Percentiles rank a stretch among this genome's conserved stretches.
These are phyloP conservation scores for Polyommatus iphigenia DNA, from an alignment of 2,888 invertebrate species.

Conservation along the genomic window DNA sequence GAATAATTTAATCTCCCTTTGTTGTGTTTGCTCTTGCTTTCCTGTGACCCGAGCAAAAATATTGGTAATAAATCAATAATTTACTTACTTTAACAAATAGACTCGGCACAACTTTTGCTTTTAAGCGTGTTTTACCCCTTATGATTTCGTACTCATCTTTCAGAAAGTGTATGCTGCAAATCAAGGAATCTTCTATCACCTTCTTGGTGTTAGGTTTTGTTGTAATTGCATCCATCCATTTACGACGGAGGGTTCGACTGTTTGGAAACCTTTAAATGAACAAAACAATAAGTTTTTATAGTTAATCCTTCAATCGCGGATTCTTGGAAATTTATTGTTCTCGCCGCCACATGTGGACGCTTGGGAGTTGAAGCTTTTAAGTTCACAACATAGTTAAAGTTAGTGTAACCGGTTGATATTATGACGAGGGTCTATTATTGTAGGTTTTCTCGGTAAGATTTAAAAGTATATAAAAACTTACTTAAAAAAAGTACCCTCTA, in stretches of 20 bases:
- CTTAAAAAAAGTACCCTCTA: constrained; percentile 54
- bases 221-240: constrained; percentile 58
- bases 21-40: too few relatives aligned
- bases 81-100: constrained; percentile 45
- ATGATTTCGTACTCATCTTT: constrained; percentile 52
- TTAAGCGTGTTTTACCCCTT: constrained; percentile 57
- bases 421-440: too few relatives aligned
- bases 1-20: background rate
- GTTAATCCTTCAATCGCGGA: background rate
- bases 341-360: too few relatives aligned
- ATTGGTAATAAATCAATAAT: background rate
- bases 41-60: background rate
- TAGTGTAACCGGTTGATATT: too few relatives aligned
- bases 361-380: too few relatives aligned
- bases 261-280: constrained; percentile 56
- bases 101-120: constrained; percentile 58
- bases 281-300: background rate
- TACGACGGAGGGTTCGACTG: constrained; percentile 50
- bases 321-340: too few relatives aligned
- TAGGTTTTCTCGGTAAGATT: background rate
- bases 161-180: constrained; percentile 62
- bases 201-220: constrained; percentile 39
- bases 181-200: constrained; percentile 46
- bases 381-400: too few relatives aligned
- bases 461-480: constrained; percentile 47